Base-by-base conservation (phyloP, 2,888 invertebrate genomes). In the Odiellus spinosus region DNA sequence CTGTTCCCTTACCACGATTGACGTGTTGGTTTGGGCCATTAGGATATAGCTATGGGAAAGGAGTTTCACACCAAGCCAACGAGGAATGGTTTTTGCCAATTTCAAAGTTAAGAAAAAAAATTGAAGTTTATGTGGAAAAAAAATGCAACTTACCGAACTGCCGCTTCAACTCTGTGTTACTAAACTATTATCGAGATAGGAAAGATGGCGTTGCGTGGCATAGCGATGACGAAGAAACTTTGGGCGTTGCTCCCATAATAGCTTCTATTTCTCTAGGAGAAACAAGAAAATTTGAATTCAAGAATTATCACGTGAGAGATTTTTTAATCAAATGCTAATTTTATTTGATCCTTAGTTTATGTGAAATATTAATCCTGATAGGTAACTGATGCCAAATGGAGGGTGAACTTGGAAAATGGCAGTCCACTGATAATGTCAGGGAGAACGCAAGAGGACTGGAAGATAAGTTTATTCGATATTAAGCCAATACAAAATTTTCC, bases 351-450 rank as follows among this genome's bases (percentile, higher is more conserved):
- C n/a, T n/a, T n/a, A n/a, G n/a, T 26, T 26, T 26, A 26, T 6
- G 4, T 26, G 26, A 4, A 26, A 26, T 8, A 8, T 6, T 6
- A 26, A 26, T 6, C 4, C 4, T 8, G 4, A 26, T 26, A 26
- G 26, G 8, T 4, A 6, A 6, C 8, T 26, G 26, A 52, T 59
- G 26, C 58, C 58, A 21, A 49, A 44, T 40, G 40, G 17, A 58
- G 58, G 26, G 57, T 71, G 26, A 69, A 67, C n/a, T 58, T 71
- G 15, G 59, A 59, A 6, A 63, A 64, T 53, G 71, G 71, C 3
- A 63, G 66, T 45, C 55, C 70, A 46, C 53, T 71, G 5, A 59
- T 71, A 3, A 70, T 71, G 70, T 67, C 70, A 52, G 71, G 70
- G 2, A 61, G 62, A n/a, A 63, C 63, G 21, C 71, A 71, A 53